Percentiles rank a stretch among this genome's conserved stretches.
Evolutionary conservation across 1,140 invertebrate species (phyloP).

Genomic region (Charaxes varanes): DNA sequence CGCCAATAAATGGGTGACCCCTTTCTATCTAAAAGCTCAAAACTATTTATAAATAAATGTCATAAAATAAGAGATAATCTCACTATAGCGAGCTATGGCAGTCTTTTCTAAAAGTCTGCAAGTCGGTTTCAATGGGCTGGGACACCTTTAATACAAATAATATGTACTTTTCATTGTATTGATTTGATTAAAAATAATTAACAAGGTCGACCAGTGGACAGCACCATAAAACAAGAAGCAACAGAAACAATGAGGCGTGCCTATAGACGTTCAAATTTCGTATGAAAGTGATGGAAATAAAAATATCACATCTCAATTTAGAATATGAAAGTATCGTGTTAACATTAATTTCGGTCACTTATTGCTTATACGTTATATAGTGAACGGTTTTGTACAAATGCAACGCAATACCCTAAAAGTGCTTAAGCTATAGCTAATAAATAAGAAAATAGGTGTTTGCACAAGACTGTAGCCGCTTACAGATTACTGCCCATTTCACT

Average conservation of each 20-base stretch:
- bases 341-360: conserved; percentile 38
- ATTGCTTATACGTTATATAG: conserved; percentile 51
- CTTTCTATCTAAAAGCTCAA: too few relatives aligned
- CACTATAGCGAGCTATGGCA: too few relatives aligned
- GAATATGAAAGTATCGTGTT: conserved; percentile 66
- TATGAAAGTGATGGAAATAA: conserved; percentile 42
- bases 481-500: too few relatives aligned
- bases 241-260: background rate
- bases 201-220: conserved; percentile 8
- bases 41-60: too few relatives aligned
- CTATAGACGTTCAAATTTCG: conserved; percentile 1
- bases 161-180: background rate
- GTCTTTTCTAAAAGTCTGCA: too few relatives aligned
- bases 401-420: conserved; percentile 51
- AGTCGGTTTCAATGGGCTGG: too few relatives aligned
- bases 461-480: conserved; percentile 16
- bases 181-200: conserved; percentile 1
- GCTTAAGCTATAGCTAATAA: conserved; percentile 61
- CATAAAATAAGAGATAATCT: too few relatives aligned
- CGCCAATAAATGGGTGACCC: too few relatives aligned
- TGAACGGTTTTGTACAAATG: conserved; percentile 55
- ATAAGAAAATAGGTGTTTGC: conserved; percentile 50
- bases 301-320: conserved; percentile 65
- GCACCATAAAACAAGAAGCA: conserved; percentile 13
- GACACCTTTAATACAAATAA: background rate